Evolutionary conservation across 2,888 invertebrate genomes (phyloP).

Genomic region (Elmis aenea): DNA sequence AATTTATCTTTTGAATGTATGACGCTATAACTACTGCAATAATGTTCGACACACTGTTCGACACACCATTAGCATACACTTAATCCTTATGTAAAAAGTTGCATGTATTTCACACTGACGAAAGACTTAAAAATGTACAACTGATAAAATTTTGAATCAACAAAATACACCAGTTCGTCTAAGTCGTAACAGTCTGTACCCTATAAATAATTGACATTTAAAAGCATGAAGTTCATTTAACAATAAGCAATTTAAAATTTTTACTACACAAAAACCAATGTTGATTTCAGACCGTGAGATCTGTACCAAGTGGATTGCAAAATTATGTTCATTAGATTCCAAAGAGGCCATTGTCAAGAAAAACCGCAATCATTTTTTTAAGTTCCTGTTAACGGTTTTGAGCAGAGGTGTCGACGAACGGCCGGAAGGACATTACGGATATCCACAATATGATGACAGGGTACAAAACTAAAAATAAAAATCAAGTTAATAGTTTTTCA

Average conservation of each 20-base stretch:
- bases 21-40: no score
- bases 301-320: constrained; percentile 47
- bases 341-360: constrained; percentile 48
- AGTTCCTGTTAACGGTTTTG: constrained; percentile 47
- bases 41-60: no score
- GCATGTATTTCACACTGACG: no score
- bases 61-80: no score
- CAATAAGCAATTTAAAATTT: constrained; percentile 2
- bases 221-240: no score
- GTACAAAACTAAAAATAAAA: constrained; percentile 7
- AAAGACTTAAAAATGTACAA: no score
- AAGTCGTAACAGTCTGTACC: no score
- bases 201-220: no score
- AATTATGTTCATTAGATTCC: constrained; percentile 45
- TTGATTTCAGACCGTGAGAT: constrained; percentile 43
- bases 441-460: constrained; percentile 32
- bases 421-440: constrained; percentile 25
- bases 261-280: constrained; percentile 1
- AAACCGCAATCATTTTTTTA: constrained; percentile 53
- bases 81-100: no score
- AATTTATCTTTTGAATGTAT: no score
- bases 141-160: no score
- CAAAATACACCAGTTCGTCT: no score
- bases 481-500: background rate
- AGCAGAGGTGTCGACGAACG: constrained; percentile 34